Percentiles rank a stretch among this genome's conserved stretches.
phyloP scores from a whole-genome alignment of 2,888 invertebrate species.

The Dynastes grantii region DNA sequence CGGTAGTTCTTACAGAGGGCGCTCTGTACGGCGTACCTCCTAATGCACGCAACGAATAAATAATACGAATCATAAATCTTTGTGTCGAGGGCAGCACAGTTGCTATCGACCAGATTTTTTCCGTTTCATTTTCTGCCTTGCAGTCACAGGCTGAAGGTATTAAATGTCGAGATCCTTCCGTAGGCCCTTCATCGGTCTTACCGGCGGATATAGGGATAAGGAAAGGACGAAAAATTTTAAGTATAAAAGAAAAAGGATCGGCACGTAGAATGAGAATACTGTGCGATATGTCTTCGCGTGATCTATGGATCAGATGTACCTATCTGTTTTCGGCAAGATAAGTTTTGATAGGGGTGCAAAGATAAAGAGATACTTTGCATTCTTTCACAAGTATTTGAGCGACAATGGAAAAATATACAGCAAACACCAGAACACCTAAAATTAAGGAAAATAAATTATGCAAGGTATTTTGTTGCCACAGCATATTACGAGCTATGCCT shows the following conservation, averaged over 20 bases:
- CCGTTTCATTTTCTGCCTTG: constrained; percentile 32
- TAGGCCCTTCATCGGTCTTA: constrained; percentile 14
- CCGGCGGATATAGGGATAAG: constrained; percentile 14
- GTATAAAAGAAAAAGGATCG: background rate
- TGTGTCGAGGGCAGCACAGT: constrained; percentile 39
- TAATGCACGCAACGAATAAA: constrained; percentile 50
- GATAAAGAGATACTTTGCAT: too few relatives aligned
- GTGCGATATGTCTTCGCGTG: background rate
- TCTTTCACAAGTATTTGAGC: too few relatives aligned
- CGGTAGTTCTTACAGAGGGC: too few relatives aligned
- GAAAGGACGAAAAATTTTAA: constrained; percentile 17
- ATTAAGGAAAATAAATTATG: too few relatives aligned
- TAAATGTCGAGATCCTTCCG: constrained; percentile 7
- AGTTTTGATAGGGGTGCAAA: background rate
- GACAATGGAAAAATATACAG: too few relatives aligned
- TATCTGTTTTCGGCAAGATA: background rate
- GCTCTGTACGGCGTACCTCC: background rate
- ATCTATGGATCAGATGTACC: background rate
- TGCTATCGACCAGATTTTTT: constrained; percentile 40
- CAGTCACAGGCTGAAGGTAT: constrained; percentile 35
- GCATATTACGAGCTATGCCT: too few relatives aligned
- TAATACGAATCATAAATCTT: constrained; percentile 51
- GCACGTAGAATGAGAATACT: constrained; percentile 1
- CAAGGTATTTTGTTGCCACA: too few relatives aligned
- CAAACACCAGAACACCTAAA: too few relatives aligned